Percentiles rank a stretch among this genome's conserved stretches.
Conservation (phyloP, 2,888 invertebrate species). For the Fragum sueziense region DNA sequence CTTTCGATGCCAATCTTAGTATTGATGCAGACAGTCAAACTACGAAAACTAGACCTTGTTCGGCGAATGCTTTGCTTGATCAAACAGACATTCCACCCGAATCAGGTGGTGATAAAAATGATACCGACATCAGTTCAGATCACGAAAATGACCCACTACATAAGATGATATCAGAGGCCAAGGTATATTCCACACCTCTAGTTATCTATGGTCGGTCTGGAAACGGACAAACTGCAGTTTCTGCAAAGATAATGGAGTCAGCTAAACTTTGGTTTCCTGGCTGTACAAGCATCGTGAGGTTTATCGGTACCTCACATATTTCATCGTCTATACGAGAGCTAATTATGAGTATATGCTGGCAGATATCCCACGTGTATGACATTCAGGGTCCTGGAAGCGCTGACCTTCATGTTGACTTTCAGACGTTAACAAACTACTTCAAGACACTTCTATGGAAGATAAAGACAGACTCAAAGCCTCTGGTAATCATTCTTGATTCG, state of each 20-base stretch:
- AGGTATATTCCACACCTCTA: constrained; percentile 62
- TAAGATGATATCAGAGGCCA: constrained; percentile 40
- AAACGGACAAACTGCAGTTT: constrained; percentile 75
- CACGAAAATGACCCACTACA: neutral
- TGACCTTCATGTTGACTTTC: constrained; percentile 68
- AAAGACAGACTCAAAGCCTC: constrained; percentile 59
- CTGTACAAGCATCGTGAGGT: constrained; percentile 68
- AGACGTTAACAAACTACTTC: constrained; percentile 69
- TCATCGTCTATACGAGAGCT: constrained; percentile 65
- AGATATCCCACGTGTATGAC: constrained; percentile 68
- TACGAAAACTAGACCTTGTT: neutral
- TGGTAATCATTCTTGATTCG: constrained; percentile 74
- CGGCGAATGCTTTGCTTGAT: neutral
- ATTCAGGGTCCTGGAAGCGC: constrained; percentile 55
- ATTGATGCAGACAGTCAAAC: neutral
- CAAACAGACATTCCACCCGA: neutral
- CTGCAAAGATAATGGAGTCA: constrained; percentile 68
- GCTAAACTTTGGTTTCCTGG: constrained; percentile 65
- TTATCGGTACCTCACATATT: constrained; percentile 72
- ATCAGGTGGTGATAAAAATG: neutral
- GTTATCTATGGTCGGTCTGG: constrained; percentile 73
- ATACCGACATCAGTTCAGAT: neutral
- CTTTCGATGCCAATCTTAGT: neutral
- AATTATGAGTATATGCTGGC: constrained; percentile 66
- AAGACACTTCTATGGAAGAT: constrained; percentile 69